Base-by-base conservation (phyloP, 2,797 vertebrate genomes). In the Anableps anableps region DNA sequence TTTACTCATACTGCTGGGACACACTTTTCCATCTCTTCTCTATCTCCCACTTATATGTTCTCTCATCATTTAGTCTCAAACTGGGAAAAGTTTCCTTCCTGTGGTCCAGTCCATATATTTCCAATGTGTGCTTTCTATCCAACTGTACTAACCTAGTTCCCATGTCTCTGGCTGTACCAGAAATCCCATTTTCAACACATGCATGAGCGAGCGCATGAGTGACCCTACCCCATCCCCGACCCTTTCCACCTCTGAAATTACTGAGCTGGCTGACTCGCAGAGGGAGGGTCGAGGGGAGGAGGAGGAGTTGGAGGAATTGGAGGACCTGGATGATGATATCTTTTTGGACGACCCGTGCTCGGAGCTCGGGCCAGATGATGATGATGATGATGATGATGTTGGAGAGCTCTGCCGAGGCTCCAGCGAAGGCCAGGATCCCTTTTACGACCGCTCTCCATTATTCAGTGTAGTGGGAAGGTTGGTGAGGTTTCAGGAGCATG, bases 381-480 rank as follows among this genome's bases (percentile, higher is more conserved):
- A 95, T 45, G 93, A 91, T 79, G 93, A 94, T 84, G 94, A 92
- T 84, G 95, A 95, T 86, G 94, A 95, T 88, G 96, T 95, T 92
- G 90, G 92, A 88, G 94, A 91, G 88, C 90, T 92, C 90, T 94
- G 91, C 95, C 93, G 79, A 88, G 94, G 93, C 92, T 95, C 96
- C 96, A 94, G 96, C 95, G 96, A 97, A 96, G 96, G 97, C 97
- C 97, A 95, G 96, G 99, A 99, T 96, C 98, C 98, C 92, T 99
- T 99, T 99, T 99, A 98, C 96, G 98, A 99, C 96, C 98, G 98
- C 96, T 97, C 97, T 91, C 97, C 98, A 95, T 97, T 99, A 97
- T 99, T 99, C 98, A 99, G 98, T 98, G 97, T 99, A 98, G 98
- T 99, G 97, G 98, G 98, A 97, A 99, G 98, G 99, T 99, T 99